A percentile compares a stretch with the other conserved stretches of the same genome.
Evolutionary conservation across 2,888 invertebrate genomes (phyloP).

Genomic region (Allygus modestus): DNA sequence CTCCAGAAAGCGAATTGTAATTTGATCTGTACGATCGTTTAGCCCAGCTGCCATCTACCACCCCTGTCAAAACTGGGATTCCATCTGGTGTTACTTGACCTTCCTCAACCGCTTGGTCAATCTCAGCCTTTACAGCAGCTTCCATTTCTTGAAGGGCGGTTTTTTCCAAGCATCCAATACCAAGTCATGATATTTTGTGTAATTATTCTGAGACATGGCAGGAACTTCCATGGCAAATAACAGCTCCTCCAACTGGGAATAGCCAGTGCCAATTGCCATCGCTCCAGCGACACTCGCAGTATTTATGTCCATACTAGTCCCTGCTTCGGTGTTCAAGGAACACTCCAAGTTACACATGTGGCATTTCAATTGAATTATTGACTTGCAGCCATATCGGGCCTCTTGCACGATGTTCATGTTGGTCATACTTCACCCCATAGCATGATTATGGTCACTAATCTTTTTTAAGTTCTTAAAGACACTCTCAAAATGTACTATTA

Average conservation of each 20-base stretch:
- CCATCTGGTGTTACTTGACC: slow-evolving; percentile 68
- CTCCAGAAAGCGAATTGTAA: slow-evolving; percentile 65
- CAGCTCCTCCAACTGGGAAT: slow-evolving; percentile 51
- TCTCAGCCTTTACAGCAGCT: slow-evolving; percentile 26
- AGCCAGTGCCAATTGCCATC: slow-evolving; percentile 53
- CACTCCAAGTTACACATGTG: slow-evolving; percentile 52
- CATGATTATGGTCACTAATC: slow-evolving; percentile 22
- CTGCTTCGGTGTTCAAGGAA: slow-evolving; percentile 6
- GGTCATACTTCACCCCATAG: slow-evolving; percentile 34
- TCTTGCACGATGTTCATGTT: slow-evolving; percentile 54
- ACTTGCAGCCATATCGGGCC: slow-evolving; percentile 10
- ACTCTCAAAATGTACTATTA: background rate
- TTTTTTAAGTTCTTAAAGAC: slow-evolving; percentile 9
- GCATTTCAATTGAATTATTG: slow-evolving; percentile 29
- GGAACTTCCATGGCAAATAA: slow-evolving; percentile 51
- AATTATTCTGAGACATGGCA: slow-evolving; percentile 23
- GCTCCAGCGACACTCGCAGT: slow-evolving; percentile 56
- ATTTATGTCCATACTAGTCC: slow-evolving; percentile 39
- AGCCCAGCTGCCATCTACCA: slow-evolving; percentile 70
- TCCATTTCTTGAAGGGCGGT: slow-evolving; percentile 58
- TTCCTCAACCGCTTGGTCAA: slow-evolving; percentile 66
- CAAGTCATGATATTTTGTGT: slow-evolving; percentile 36
- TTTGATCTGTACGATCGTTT: slow-evolving; percentile 69
- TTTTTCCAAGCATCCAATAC: slow-evolving; percentile 33
- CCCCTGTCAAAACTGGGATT: slow-evolving; percentile 68